Evolutionary conservation across 2,113 vertebrate species (phyloP).

Genomic region (Carassius carassius): DNA sequence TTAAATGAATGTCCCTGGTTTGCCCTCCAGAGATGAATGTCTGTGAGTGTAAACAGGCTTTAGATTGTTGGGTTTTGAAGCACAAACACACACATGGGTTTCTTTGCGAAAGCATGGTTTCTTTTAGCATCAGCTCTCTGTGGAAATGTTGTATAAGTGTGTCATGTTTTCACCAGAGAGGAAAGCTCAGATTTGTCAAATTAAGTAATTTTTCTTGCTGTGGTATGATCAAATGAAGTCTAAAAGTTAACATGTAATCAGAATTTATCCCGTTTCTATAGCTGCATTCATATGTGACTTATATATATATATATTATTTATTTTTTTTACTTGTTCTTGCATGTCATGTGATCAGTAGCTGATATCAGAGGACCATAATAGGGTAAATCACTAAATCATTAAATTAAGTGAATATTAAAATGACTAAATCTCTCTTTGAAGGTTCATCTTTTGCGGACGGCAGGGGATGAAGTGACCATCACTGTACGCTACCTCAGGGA

Average conservation of each 20-base stretch:
- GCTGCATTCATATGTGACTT: too few relatives aligned
- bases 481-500: slow-evolving; percentile 93
- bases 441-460: slow-evolving; percentile 92
- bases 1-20: not conserved
- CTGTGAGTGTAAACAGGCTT: not conserved
- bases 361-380: too few relatives aligned
- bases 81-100: not conserved
- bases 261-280: not conserved
- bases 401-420: not conserved
- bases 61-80: not conserved
- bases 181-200: not conserved
- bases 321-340: too few relatives aligned
- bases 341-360: too few relatives aligned
- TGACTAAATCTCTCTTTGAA: slow-evolving; percentile 57
- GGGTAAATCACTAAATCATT: too few relatives aligned
- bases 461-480: slow-evolving; percentile 92
- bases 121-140: slow-evolving; percentile 15
- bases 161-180: slow-evolving; percentile 31
- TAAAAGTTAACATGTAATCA: not conserved
- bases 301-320: too few relatives aligned
- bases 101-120: not conserved
- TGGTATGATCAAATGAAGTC: slow-evolving; percentile 36
- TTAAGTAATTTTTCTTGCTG: not conserved
- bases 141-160: slow-evolving; percentile 34
- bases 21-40: not conserved